phyloP scores from a whole-genome alignment of 1,140 invertebrate species.

The Aleiodes sp. region DNA sequence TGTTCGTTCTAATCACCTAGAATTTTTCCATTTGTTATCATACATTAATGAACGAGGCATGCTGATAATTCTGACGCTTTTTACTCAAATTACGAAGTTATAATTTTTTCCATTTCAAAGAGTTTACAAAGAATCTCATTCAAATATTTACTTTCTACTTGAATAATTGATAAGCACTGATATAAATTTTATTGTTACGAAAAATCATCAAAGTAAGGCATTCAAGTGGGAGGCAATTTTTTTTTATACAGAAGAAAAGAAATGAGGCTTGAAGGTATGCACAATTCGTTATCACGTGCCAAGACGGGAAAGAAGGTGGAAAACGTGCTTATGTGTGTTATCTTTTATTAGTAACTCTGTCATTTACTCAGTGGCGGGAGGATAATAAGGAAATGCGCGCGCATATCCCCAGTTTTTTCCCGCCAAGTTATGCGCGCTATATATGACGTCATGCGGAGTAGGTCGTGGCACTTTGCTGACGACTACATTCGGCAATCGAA shows the following conservation, averaged over 20 bases:
- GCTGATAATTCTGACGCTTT: background rate
- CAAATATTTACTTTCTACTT: no score
- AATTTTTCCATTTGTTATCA: background rate
- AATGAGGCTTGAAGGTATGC: background rate
- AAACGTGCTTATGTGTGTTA: background rate
- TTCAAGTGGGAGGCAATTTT: background rate
- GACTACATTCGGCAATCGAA: slow-evolving; percentile 53
- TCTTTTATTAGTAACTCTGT: background rate
- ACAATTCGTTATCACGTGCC: background rate
- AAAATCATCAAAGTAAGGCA: background rate
- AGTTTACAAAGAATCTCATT: no score
- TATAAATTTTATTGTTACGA: no score
- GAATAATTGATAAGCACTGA: background rate
- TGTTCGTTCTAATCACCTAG: slow-evolving; percentile 1
- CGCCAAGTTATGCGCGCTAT: slow-evolving; percentile 51
- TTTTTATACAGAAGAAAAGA: background rate
- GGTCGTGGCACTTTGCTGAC: slow-evolving; percentile 55
- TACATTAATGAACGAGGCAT: background rate
- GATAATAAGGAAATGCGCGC: slow-evolving; percentile 48
- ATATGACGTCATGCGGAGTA: slow-evolving; percentile 61
- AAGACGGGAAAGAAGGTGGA: background rate
- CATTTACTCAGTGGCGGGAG: background rate
- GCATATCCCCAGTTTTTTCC: slow-evolving; percentile 53
- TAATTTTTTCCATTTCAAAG: no score
- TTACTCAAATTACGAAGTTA: background rate